Evolutionary conservation across 1,140 invertebrate genomes (phyloP), one percentile per base, ranked within the genome.

Genomic region (Oreohelix idahoensis): DNA sequence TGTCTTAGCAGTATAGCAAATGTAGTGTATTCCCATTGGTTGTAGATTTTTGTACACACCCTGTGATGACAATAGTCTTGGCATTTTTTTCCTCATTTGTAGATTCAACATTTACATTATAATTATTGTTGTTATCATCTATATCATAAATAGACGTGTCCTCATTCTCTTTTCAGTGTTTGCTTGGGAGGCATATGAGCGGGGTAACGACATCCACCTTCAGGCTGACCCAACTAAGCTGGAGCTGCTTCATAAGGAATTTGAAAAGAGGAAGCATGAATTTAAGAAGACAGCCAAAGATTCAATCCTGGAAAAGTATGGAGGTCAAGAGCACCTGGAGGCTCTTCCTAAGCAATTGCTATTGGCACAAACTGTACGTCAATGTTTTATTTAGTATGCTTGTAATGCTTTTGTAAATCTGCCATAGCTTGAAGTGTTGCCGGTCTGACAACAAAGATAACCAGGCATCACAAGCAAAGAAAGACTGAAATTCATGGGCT

Each of bases 211-310:
- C 93, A 97, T 99, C 8, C 97, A 99, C 93, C 93, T 99, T 39
- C 94, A 99, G 79, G 98, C 98, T 23, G 98, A 99, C 92, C 99
- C 98, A 0, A 99, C 99, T 11, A 99, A 99, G 93, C 92, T 99
- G 39, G 98, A 99, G 91, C 91, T 98, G 81, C 91, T 99, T 23
- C 95, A 98, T 88, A 95, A 96, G 81, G 97, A 99, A 90, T 99
- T 97, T 90, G 95, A 97, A 82, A 95, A 96, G 49, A 97, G 98
- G 89, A 97, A 97, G 90, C 96, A 97, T 38, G 95, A 97, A 84
- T 95, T 97, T 74, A 98, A 99, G 91, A 94, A 92, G 39, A 93
- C 94, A 87, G 94, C 95, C 17, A 96, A 96, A 86, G 93, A 95
- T 84, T 95, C 94, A 86, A 94, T 99, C 36, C 93, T 98, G 26